These are phyloP conservation scores for Podiceps cristatus DNA, from an alignment of 2,113 vertebrate species.

Conservation along the genomic window DNA sequence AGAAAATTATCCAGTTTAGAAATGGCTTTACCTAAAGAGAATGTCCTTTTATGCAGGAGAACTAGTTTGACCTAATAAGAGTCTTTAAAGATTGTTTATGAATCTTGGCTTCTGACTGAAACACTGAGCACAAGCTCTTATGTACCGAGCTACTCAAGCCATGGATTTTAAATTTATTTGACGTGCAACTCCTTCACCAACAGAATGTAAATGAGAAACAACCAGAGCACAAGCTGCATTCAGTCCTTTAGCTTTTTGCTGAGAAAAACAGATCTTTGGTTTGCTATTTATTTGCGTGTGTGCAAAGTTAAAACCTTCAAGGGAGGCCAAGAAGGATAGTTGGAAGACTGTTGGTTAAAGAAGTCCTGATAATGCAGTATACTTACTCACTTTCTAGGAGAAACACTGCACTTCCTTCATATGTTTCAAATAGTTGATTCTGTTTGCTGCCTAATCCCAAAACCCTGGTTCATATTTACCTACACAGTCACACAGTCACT, in stretches of 20 bases:
- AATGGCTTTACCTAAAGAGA: not conserved
- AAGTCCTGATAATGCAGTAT: not conserved
- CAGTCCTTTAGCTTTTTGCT: not conserved
- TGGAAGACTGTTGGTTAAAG: not conserved
- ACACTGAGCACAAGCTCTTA: not conserved
- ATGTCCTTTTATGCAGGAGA: not conserved
- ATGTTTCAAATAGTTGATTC: not conserved
- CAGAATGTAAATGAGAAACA: not conserved
- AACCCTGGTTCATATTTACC: not conserved
- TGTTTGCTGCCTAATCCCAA: not conserved
- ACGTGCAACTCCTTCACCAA: not conserved
- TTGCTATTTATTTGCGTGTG: not conserved
- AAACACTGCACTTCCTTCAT: not conserved
- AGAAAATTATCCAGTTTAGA: not conserved
- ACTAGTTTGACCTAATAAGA: not conserved
- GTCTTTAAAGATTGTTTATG: not conserved
- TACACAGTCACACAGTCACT: not conserved
- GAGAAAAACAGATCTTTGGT: not conserved
- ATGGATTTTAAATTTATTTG: constrained; percentile 24
- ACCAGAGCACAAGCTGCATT: not conserved
- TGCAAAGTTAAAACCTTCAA: not conserved
- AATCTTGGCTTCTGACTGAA: not conserved
- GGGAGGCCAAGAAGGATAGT: not conserved
- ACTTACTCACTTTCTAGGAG: not conserved
- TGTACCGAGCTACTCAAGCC: not conserved